phyloP scores from a whole-genome alignment of 2,888 invertebrate species.

The Belgica antarctica region DNA sequence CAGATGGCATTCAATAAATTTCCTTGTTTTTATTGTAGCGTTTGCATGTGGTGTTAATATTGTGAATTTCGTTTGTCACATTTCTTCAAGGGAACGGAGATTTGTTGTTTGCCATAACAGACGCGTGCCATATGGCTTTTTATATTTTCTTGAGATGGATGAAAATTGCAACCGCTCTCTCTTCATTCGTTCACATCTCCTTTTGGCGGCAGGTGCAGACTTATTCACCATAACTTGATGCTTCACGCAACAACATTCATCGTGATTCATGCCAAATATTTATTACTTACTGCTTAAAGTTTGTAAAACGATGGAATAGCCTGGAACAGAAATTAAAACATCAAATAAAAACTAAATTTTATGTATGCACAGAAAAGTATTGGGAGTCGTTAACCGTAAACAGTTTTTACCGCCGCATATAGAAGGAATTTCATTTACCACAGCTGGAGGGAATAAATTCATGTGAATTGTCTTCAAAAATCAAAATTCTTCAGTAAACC shows the following conservation, averaged over 20 bases:
- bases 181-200: neutral
- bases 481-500: neutral
- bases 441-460: conserved; percentile 33
- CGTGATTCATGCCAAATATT: conserved; percentile 11
- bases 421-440: neutral
- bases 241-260: conserved; percentile 4
- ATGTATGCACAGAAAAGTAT: too few relatives aligned
- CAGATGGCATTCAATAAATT: conserved; percentile 20
- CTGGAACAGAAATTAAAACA: conserved; percentile 24
- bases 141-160: neutral
- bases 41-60: conserved; percentile 25
- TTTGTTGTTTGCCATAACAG: conserved; percentile 29
- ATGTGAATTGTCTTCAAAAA: neutral
- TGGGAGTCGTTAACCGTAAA: too few relatives aligned
- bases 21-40: neutral
- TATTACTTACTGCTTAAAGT: conserved; percentile 31
- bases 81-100: neutral
- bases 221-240: conserved; percentile 26
- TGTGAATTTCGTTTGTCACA: conserved; percentile 22
- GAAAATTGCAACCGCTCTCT: conserved; percentile 10
- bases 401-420: neutral
- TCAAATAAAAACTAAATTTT: neutral
- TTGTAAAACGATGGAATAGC: conserved; percentile 16
- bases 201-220: conserved; percentile 4
- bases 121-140: conserved; percentile 41